Evolutionary conservation across 1,140 invertebrate genomes (phyloP).

Genomic region (Oncopeltus fasciatus): DNA sequence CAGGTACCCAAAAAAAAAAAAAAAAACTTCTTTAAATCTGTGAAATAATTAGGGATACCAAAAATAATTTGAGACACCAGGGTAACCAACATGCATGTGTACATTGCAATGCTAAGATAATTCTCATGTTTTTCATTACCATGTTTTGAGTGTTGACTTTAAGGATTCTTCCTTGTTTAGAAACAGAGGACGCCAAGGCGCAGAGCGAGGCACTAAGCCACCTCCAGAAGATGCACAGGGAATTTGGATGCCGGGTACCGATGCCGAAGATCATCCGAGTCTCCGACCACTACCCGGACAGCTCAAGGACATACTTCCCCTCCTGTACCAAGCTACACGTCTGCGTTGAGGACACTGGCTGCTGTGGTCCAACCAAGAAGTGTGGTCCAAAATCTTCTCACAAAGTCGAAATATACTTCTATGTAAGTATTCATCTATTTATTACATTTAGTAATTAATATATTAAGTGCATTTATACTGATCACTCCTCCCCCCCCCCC

Average conservation of each 20-base stretch:
- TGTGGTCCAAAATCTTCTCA: slow-evolving; percentile 50
- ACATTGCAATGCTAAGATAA: too few species aligned
- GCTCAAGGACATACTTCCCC: slow-evolving; percentile 52
- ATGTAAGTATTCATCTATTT: slow-evolving; percentile 39
- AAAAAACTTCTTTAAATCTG: too few species aligned
- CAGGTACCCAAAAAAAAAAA: too few species aligned
- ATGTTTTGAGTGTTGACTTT: too few species aligned
- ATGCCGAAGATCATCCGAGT: slow-evolving; percentile 44
- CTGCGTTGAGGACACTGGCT: slow-evolving; percentile 63
- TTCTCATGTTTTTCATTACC: too few species aligned
- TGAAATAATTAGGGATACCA: too few species aligned
- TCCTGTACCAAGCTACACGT: slow-evolving; percentile 57
- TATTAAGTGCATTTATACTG: too few species aligned
- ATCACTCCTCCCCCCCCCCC: too few species aligned
- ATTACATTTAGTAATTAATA: neutral
- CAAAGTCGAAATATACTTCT: slow-evolving; percentile 50
- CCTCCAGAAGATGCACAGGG: slow-evolving; percentile 36
- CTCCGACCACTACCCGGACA: slow-evolving; percentile 44
- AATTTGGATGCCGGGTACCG: slow-evolving; percentile 46
- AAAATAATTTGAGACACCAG: too few species aligned
- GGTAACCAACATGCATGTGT: too few species aligned
- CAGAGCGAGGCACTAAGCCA: slow-evolving; percentile 38
- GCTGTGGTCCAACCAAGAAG: slow-evolving; percentile 45
- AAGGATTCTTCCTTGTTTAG: neutral
- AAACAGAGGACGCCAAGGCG: slow-evolving; percentile 7